phyloP scores from a whole-genome alignment of 2,113 vertebrate species.

The human region DNA sequence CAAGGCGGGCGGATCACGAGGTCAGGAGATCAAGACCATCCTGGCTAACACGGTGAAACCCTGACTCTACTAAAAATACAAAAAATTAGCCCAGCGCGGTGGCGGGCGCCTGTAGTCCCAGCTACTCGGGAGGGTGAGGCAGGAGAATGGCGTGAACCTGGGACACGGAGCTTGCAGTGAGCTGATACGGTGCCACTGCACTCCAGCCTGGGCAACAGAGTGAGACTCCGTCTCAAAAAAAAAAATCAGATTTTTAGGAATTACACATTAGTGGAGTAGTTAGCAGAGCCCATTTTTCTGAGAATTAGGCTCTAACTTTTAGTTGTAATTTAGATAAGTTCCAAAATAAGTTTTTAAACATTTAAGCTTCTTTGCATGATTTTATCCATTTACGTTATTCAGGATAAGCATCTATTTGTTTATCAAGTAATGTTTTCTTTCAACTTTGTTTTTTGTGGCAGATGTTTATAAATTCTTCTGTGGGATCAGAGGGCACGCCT shows the following conservation, averaged over 20 bases:
- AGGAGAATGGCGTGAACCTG: too few relatives aligned
- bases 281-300: neutral
- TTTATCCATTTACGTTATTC: neutral
- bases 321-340: neutral
- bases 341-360: neutral
- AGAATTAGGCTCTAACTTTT: neutral
- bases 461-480: slow-evolving; percentile 87
- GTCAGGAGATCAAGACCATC: too few relatives aligned
- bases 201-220: too few relatives aligned
- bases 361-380: neutral
- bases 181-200: too few relatives aligned
- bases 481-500: slow-evolving; percentile 84
- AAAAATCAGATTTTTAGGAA: neutral
- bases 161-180: too few relatives aligned
- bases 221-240: too few relatives aligned
- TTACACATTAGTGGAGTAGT: neutral
- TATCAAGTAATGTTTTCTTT: slow-evolving; percentile 62
- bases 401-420: slow-evolving; percentile 54
- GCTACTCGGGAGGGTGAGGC: too few relatives aligned
- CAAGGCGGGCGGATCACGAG: too few relatives aligned
- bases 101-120: too few relatives aligned
- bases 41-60: too few relatives aligned
- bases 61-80: too few relatives aligned
- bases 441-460: slow-evolving; percentile 79
- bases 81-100: too few relatives aligned